Base-by-base conservation (phyloP, 2,113 vertebrate genomes). In the Spilogale gracilis region DNA sequence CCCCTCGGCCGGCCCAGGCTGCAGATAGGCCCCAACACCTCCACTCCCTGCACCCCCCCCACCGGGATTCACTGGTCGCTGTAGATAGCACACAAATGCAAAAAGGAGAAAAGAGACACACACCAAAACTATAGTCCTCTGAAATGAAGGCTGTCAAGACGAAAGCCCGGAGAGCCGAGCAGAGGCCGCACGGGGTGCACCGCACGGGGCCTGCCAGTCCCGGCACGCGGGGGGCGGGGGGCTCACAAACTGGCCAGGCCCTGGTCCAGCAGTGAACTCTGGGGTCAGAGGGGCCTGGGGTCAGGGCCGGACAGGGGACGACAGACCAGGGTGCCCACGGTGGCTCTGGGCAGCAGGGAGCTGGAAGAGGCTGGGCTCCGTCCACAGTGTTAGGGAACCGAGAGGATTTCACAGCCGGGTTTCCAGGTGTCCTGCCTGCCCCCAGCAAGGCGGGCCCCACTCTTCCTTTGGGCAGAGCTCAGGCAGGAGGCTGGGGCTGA, bases 41-140 rank as follows among this genome's bases (percentile, higher is more conserved):
- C 63, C 60, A 21, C 76, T 38, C 38, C 52, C 43, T 10, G 25
- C 52, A 54, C 61, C 61, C 9, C 63, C 63, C 30, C 63, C 63
- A 30, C 21, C 3, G 9, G 61, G 52, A 93, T 91, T 85, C 94
- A 65, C 80, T 17, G n/a, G 56, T 84, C 71, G 43, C 60, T 38
- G 43, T 95, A 93, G 91, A 96, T 73, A 97, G 85, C 52, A 25
- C 48, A 54, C 32, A 95, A 73, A 58, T 56, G 48, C 48, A 54
- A 23, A 92, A 74, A 32, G 23, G n/a, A 27, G 2, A 10, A 16
- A 63, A 50, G 7, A 8, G 12, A 60, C 8, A 30, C 38, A 63
- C 23, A 27, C 21, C n/a, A 13, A 38, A 27, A 30, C 16, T 43
- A 16, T 16, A 1, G 6, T 32, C 1, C 2, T 86, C 95, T 91